These are phyloP conservation scores for Anthopleura sola DNA, from an alignment of 64 coral and sea anemone species.

Conservation along the genomic window DNA sequence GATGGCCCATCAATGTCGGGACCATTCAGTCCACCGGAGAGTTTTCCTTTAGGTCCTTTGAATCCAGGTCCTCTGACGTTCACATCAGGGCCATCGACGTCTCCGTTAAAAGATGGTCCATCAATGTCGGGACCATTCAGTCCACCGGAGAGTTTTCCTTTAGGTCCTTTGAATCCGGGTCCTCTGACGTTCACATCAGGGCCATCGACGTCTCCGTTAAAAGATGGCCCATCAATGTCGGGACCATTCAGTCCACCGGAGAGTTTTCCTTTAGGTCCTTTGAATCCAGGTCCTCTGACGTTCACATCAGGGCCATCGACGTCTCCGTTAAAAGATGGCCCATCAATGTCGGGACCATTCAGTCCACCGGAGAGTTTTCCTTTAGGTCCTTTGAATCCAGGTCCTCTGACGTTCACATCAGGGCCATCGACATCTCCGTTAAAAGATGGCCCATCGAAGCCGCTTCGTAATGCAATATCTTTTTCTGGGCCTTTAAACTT, in stretches of 20 bases:
- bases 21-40: neutral
- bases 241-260: neutral
- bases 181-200: neutral
- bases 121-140: neutral
- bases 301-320: neutral
- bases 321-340: neutral
- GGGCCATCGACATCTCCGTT: neutral
- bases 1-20: neutral
- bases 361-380: neutral
- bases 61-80: neutral
- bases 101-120: neutral
- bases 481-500: constrained; percentile 1
- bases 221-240: neutral
- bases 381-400: neutral
- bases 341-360: neutral
- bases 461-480: neutral
- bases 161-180: neutral
- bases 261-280: neutral
- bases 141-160: constrained; percentile 1
- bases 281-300: neutral
- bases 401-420: neutral
- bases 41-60: constrained; percentile 11
- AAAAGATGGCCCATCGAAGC: neutral
- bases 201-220: neutral
- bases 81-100: constrained; percentile 1